Conservation (phyloP, 1,140 invertebrate species). For the Zaprionus africanus region DNA sequence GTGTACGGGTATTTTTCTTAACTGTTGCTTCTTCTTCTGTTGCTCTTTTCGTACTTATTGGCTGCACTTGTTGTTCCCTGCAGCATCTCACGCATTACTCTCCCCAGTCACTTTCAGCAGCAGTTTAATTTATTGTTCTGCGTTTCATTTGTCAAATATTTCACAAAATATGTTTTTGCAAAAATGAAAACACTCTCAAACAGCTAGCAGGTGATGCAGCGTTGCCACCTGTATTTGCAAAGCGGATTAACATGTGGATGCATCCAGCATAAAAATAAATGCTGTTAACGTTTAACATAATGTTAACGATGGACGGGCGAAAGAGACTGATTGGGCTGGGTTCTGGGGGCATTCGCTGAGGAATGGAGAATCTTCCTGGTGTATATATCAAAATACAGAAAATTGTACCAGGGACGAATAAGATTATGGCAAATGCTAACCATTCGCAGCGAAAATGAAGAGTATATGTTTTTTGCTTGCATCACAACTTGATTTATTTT, state of each 20-base stretch:
- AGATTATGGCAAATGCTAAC: too few relatives aligned
- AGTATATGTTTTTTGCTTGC: neutral
- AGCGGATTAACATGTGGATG: neutral
- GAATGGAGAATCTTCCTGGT: too few relatives aligned
- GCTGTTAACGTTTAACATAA: neutral
- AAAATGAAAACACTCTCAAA: slow-evolving; percentile 37
- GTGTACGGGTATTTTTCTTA: slow-evolving; percentile 31
- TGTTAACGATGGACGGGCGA: too few relatives aligned
- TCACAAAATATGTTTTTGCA: slow-evolving; percentile 29
- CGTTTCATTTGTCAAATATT: slow-evolving; percentile 6
- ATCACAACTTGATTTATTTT: neutral
- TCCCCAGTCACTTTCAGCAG: neutral
- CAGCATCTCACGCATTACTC: slow-evolving; percentile 6
- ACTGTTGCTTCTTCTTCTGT: slow-evolving; percentile 59
- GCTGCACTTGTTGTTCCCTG: neutral
- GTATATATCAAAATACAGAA: too few relatives aligned
- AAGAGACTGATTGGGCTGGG: too few relatives aligned
- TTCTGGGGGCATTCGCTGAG: too few relatives aligned
- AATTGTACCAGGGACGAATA: too few relatives aligned
- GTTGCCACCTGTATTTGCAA: slow-evolving; percentile 33
- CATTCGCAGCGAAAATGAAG: too few relatives aligned
- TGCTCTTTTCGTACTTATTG: slow-evolving; percentile 8
- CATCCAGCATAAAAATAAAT: slow-evolving; percentile 23
- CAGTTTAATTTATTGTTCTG: neutral
- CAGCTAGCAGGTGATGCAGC: slow-evolving; percentile 39